Conservation (phyloP, 2,888 invertebrate species). For the Phengaris arion region DNA sequence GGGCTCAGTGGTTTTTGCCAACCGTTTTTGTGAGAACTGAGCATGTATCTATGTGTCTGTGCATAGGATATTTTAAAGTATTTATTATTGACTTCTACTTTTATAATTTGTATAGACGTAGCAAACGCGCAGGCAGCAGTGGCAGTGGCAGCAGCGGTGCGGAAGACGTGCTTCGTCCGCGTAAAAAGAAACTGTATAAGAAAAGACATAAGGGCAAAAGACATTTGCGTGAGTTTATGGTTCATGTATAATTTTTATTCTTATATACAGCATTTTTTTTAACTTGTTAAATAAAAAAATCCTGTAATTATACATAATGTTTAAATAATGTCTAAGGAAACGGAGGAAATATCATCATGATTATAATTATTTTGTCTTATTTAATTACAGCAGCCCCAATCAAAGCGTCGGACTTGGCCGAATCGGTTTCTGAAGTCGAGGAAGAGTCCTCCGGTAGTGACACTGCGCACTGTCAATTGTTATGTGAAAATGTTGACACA, state of each 20-base stretch:
- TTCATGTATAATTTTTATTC: constrained; percentile 49
- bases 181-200: constrained; percentile 82
- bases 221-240: constrained; percentile 72
- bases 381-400: constrained; percentile 59
- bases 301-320: no score
- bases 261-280: background rate
- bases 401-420: constrained; percentile 72
- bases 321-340: no score
- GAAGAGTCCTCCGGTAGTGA: constrained; percentile 81
- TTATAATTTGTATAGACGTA: constrained; percentile 50
- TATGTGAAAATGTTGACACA: constrained; percentile 73
- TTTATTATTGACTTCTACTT: background rate
- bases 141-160: constrained; percentile 75
- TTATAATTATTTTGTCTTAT: background rate
- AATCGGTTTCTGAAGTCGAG: constrained; percentile 82
- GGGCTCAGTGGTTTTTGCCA: no score
- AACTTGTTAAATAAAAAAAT: no score
- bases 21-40: background rate
- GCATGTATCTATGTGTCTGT: background rate
- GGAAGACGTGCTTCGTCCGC: constrained; percentile 71
- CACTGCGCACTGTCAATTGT: constrained; percentile 70
- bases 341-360: no score
- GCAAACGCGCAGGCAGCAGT: constrained; percentile 72
- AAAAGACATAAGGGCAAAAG: constrained; percentile 81
- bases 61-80: background rate